Conservation (phyloP, 2,797 vertebrate genomes). For the Hafferia zeledoni region DNA sequence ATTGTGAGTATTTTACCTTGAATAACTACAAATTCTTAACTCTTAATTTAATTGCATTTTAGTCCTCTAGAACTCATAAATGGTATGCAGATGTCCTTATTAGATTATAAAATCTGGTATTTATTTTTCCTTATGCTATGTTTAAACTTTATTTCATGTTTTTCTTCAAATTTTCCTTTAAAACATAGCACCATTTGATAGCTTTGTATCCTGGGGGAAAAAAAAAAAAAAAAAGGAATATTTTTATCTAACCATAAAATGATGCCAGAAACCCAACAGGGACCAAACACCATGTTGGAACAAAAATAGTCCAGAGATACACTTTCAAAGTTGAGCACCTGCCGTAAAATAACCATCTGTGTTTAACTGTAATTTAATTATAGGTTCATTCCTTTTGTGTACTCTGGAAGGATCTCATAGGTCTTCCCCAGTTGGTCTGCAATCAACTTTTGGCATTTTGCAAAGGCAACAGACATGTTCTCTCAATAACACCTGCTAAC, state of each 20-base stretch:
- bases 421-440: conserved; percentile 68
- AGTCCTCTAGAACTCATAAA: neutral
- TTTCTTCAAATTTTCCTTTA: conserved; percentile 21
- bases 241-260: conserved; percentile 55
- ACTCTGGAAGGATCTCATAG: conserved; percentile 69
- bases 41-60: neutral
- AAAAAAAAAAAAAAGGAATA: conserved; percentile 10
- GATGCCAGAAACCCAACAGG: conserved; percentile 62
- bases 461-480: conserved; percentile 69
- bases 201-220: neutral
- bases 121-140: neutral
- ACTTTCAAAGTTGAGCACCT: conserved; percentile 77
- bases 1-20: neutral
- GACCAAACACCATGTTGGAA: conserved; percentile 67
- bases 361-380: conserved; percentile 85
- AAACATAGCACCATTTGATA: neutral
- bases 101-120: neutral
- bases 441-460: conserved; percentile 75
- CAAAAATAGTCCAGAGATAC: conserved; percentile 69
- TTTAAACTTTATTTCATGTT: neutral
- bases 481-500: conserved; percentile 71
- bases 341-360: conserved; percentile 82
- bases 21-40: neutral
- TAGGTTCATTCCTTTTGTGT: conserved; percentile 76
- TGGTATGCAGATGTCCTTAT: neutral